Evolutionary conservation across 2,113 vertebrate species (phyloP).

Genomic region (Kobus ellipsiprymnus): DNA sequence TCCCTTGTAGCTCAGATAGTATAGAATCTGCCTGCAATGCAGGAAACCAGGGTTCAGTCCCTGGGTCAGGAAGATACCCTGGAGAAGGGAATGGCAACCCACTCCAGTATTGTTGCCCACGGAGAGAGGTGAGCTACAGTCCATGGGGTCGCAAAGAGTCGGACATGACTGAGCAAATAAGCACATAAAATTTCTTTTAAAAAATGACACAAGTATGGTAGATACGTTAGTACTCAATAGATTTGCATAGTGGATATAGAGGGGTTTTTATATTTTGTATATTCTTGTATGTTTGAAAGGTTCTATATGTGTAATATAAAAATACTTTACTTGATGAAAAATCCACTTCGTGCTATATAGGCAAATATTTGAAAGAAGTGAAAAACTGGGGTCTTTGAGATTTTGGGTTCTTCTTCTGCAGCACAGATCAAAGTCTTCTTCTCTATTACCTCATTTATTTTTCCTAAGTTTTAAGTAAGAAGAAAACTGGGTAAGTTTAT

Average conservation of each 20-base stretch:
- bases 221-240: background rate
- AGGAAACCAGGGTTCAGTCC: background rate
- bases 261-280: background rate
- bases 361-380: background rate
- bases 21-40: background rate
- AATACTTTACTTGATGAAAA: background rate
- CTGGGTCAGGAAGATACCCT: background rate
- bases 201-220: background rate
- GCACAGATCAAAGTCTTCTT: background rate
- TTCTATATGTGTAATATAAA: background rate
- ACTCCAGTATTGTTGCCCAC: background rate
- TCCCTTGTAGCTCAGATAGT: background rate
- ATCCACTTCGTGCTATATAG: background rate
- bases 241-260: background rate
- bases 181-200: background rate
- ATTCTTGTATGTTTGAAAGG: background rate
- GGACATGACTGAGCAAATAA: fast-evolving
- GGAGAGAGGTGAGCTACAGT: background rate
- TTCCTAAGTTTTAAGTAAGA: background rate
- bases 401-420: background rate
- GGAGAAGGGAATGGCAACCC: background rate
- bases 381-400: background rate
- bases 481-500: background rate
- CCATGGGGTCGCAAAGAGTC: fast-evolving
- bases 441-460: background rate